Percentiles rank a stretch among this genome's conserved stretches.
These are phyloP conservation scores for Origma solitaria DNA, from an alignment of 2,113 vertebrate genomes.

Conservation along the genomic window DNA sequence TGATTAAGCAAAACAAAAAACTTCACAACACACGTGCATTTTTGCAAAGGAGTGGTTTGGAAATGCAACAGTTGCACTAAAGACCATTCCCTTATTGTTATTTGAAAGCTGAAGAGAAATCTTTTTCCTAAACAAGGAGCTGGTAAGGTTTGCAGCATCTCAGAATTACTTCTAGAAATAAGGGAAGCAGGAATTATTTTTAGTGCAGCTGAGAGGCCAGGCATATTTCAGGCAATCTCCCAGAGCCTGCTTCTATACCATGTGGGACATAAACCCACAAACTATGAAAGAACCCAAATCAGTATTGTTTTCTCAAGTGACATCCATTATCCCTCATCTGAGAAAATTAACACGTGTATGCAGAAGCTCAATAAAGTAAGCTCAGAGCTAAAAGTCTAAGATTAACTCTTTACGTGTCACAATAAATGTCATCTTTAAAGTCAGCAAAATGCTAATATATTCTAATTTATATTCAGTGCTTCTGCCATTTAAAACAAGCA, in stretches of 20 bases:
- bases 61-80: neutral
- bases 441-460: neutral
- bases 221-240: constrained; percentile 60
- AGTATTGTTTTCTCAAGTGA: constrained; percentile 61
- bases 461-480: neutral
- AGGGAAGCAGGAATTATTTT: constrained; percentile 59
- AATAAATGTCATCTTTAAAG: neutral
- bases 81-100: neutral
- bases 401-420: constrained; percentile 20
- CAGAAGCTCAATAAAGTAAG: constrained; percentile 56
- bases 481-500: constrained; percentile 5
- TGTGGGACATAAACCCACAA: constrained; percentile 63
- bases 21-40: neutral
- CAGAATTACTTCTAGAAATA: constrained; percentile 34
- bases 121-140: constrained; percentile 10
- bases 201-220: constrained; percentile 58
- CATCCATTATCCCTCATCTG: constrained; percentile 61
- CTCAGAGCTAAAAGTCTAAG: constrained; percentile 36
- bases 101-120: neutral
- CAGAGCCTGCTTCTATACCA: constrained; percentile 40
- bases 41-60: neutral
- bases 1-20: neutral
- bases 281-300: constrained; percentile 63
- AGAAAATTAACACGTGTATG: constrained; percentile 63
- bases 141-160: constrained; percentile 24